phyloP scores from a whole-genome alignment of 2,888 invertebrate species.

The Melanostoma scalare region DNA sequence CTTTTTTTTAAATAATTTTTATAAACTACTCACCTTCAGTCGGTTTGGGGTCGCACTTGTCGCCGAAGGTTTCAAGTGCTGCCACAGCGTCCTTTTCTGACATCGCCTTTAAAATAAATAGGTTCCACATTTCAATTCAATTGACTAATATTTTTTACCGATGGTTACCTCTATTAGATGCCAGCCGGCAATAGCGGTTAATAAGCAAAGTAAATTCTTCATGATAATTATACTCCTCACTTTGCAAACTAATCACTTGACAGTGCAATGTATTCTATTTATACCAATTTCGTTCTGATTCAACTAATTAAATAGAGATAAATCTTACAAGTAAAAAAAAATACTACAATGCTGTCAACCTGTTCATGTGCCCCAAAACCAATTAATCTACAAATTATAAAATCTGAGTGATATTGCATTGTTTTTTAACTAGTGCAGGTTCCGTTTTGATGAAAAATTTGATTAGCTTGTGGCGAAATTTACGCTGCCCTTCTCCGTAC shows the following conservation, averaged over 20 bases:
- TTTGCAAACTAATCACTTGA: slow-evolving; percentile 13
- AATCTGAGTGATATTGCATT: not conserved
- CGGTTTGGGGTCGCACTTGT: slow-evolving; percentile 29
- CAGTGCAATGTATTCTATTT: slow-evolving; percentile 30
- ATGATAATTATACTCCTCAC: not conserved
- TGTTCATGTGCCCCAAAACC: not conserved
- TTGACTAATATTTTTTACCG: not conserved
- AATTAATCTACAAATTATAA: slow-evolving; percentile 1
- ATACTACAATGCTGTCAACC: not conserved
- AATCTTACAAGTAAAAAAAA: slow-evolving; percentile 19
- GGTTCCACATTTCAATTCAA: not conserved
- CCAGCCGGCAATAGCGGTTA: slow-evolving; percentile 29
- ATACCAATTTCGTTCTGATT: slow-evolving; percentile 27
- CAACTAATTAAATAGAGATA: slow-evolving; percentile 15
- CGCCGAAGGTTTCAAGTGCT: slow-evolving; percentile 15
- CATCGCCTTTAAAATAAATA: slow-evolving; percentile 31
- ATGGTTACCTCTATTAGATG: slow-evolving; percentile 17
- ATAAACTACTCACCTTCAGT: slow-evolving; percentile 20
- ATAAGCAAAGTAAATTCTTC: slow-evolving; percentile 33
- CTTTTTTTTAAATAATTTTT: not conserved
- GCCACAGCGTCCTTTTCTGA: slow-evolving; percentile 7
- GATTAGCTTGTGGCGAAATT: slow-evolving; percentile 17
- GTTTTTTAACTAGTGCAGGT: not conserved
- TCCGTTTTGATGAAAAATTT: slow-evolving; percentile 21
- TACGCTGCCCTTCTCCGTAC: slow-evolving; percentile 11